phyloP scores from a whole-genome alignment of 2,113 vertebrate species.

The Sminthopsis crassicaudata region DNA sequence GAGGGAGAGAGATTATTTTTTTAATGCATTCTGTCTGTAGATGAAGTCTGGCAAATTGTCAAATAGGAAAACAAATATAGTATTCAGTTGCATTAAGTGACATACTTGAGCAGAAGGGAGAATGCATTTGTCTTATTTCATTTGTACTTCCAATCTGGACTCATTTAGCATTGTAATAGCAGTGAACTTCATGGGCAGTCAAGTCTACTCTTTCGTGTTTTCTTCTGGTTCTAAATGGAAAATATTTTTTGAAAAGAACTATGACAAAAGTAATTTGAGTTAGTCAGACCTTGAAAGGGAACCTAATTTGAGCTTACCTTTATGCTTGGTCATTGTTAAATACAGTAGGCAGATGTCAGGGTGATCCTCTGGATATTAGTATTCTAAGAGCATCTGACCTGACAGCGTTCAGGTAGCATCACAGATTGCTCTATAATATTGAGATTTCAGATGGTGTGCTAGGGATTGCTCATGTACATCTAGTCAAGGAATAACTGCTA shows the following conservation, averaged over 20 bases:
- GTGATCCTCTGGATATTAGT: slow-evolving; percentile 56
- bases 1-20: slow-evolving; percentile 15
- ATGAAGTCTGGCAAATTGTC: slow-evolving; percentile 68
- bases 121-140: slow-evolving; percentile 68
- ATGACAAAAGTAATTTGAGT: slow-evolving; percentile 75
- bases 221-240: slow-evolving; percentile 72
- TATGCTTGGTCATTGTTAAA: slow-evolving; percentile 59
- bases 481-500: slow-evolving; percentile 57
- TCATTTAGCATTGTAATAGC: slow-evolving; percentile 20
- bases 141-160: slow-evolving; percentile 65
- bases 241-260: slow-evolving; percentile 65
- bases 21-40: slow-evolving; percentile 54
- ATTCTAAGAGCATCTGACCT: slow-evolving; percentile 50
- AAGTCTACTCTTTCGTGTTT: slow-evolving; percentile 62
- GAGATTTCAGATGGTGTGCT: slow-evolving; percentile 58
- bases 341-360: slow-evolving; percentile 35
- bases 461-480: slow-evolving; percentile 53
- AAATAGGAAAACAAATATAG: slow-evolving; percentile 64
- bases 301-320: slow-evolving; percentile 64
- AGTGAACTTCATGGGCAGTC: slow-evolving; percentile 55
- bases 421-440: slow-evolving; percentile 34
- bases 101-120: slow-evolving; percentile 51
- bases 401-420: slow-evolving; percentile 60
- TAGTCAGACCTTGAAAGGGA: slow-evolving; percentile 75
- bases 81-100: slow-evolving; percentile 68